phyloP scores from a whole-genome alignment of 1,140 invertebrate genomes.

The Drosophila busckii region DNA sequence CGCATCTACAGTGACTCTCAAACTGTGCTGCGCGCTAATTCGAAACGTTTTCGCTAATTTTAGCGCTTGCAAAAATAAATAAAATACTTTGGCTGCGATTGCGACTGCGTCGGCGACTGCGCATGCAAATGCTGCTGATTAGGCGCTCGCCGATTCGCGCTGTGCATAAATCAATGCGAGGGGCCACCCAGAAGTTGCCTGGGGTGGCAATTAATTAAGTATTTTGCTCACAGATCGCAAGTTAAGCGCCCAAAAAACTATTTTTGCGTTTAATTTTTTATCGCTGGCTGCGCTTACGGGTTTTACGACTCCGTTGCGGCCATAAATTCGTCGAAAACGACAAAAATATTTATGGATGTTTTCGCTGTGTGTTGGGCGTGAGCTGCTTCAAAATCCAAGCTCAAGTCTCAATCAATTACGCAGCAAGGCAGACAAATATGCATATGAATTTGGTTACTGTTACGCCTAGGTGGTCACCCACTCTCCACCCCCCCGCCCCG shows the following conservation, averaged over 20 bases:
- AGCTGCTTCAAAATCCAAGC: conserved; percentile 55
- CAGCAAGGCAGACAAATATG: conserved; percentile 45
- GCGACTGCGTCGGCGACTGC: conserved; percentile 18
- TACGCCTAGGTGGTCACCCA: conserved; percentile 48
- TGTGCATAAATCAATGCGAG: conserved; percentile 64
- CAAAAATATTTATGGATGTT: conserved; percentile 75
- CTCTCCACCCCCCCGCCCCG: not conserved
- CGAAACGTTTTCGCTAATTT: conserved; percentile 29
- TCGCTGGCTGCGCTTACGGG: conserved; percentile 43
- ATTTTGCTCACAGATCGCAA: conserved; percentile 55
- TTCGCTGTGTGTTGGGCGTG: conserved; percentile 57
- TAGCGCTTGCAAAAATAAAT: conserved; percentile 46
- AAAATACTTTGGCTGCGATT: conserved; percentile 15
- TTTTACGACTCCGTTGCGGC: conserved; percentile 63
- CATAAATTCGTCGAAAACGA: conserved; percentile 63
- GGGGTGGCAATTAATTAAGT: conserved; percentile 62
- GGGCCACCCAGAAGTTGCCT: conserved; percentile 63
- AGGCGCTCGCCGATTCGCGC: conserved; percentile 38
- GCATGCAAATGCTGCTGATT: conserved; percentile 68
- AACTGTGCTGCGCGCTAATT: conserved; percentile 15
- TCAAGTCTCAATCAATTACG: conserved; percentile 44
- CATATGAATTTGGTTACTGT: conserved; percentile 53
- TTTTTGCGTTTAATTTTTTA: conserved; percentile 67
- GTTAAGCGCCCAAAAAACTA: conserved; percentile 61
- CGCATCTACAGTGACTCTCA: conserved; percentile 15